These are phyloP conservation scores for Erpornis zantholeuca DNA, from an alignment of 2,113 vertebrate genomes.

Conservation along the genomic window DNA sequence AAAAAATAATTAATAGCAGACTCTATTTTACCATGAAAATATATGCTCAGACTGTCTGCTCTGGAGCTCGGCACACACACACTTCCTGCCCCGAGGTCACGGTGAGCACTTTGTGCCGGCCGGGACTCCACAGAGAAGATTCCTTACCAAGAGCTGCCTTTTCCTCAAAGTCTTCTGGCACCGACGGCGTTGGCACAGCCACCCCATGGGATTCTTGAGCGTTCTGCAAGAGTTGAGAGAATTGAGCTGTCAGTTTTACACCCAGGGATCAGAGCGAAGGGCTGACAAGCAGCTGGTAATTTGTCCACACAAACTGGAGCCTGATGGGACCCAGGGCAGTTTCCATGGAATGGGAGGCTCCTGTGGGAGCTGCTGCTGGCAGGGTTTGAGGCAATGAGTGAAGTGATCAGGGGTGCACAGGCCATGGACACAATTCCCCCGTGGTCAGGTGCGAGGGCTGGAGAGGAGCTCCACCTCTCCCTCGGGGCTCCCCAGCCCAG, in stretches of 20 bases:
- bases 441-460: not conserved
- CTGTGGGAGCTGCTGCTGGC: not conserved
- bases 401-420: not conserved
- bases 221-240: slow-evolving; percentile 52
- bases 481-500: not conserved
- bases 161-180: slow-evolving; percentile 72
- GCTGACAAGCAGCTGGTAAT: not conserved
- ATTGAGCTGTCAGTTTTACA: not conserved
- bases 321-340: not conserved
- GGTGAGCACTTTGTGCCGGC: not conserved
- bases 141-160: slow-evolving; percentile 71
- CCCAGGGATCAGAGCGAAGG: not conserved
- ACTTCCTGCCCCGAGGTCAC: not conserved
- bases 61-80: not conserved
- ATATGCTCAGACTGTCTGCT: not conserved
- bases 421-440: not conserved
- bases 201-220: slow-evolving; percentile 76
- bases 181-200: slow-evolving; percentile 76
- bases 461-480: rapidly evolving
- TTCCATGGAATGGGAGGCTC: rapidly evolving
- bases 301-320: not conserved
- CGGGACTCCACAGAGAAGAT: not conserved
- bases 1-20: not conserved
- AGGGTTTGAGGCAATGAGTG: not conserved
- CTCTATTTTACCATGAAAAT: not conserved